These are phyloP conservation scores for Chaenocephalus aceratus DNA, from an alignment of 2,113 vertebrate species.

Conservation along the genomic window DNA sequence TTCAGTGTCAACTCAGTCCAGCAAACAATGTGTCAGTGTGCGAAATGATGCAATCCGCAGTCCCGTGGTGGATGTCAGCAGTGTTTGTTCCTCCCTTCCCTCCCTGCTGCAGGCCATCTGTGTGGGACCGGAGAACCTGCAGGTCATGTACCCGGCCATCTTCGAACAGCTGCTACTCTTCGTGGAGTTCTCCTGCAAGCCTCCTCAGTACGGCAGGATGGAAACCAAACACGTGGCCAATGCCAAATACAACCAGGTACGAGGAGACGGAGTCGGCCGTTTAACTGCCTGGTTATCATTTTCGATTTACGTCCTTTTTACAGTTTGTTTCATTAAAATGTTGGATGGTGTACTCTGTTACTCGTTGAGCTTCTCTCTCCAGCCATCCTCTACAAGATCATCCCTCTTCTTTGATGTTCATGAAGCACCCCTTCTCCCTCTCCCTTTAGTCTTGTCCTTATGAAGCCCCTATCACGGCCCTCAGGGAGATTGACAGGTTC, in stretches of 20 bases:
- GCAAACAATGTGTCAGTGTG: slow-evolving; percentile 47
- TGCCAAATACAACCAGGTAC: slow-evolving; percentile 99
- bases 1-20: slow-evolving; percentile 25
- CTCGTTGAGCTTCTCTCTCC: slow-evolving; percentile 2
- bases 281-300: slow-evolving; percentile 13
- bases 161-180: slow-evolving; percentile 97
- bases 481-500: slow-evolving; percentile 30
- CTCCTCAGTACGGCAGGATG: slow-evolving; percentile 96
- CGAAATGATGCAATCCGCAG: slow-evolving; percentile 55
- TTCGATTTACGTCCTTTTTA: slow-evolving; percentile 1
- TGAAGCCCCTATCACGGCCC: slow-evolving; percentile 7
- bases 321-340: slow-evolving; percentile 19
- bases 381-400: slow-evolving; percentile 35
- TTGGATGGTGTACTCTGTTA: slow-evolving; percentile 14
- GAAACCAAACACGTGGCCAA: slow-evolving; percentile 99
- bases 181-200: slow-evolving; percentile 98
- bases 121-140: slow-evolving; percentile 96
- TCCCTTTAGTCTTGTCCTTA: slow-evolving; percentile 16
- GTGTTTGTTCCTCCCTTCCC: slow-evolving; percentile 71
- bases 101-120: slow-evolving; percentile 92
- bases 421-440: not conserved
- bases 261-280: not conserved
- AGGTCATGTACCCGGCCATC: slow-evolving; percentile 99
- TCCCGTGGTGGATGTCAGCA: slow-evolving; percentile 65
- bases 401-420: slow-evolving; percentile 37